phyloP scores from a whole-genome alignment of 2,113 vertebrate species.

The Lepisosteus oculatus region DNA sequence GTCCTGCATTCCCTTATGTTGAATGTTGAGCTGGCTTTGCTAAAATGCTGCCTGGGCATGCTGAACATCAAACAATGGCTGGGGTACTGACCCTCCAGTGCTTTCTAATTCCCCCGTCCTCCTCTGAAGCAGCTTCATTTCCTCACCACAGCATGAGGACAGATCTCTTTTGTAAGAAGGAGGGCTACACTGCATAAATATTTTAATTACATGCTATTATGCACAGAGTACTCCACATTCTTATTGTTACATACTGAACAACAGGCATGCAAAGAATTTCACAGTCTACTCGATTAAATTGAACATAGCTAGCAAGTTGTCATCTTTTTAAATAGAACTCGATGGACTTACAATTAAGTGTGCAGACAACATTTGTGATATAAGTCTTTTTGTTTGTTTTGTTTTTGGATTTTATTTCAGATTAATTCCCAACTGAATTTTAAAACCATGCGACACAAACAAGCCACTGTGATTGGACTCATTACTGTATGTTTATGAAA shows the following conservation, averaged over 20 bases:
- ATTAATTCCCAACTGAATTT: no score
- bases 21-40: constrained; percentile 22
- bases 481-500: no score
- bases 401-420: no score
- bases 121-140: constrained; percentile 38
- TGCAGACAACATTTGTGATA: no score
- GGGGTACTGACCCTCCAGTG: constrained; percentile 7
- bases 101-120: constrained; percentile 18
- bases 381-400: no score
- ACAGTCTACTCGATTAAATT: not conserved
- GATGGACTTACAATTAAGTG: no score
- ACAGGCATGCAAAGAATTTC: not conserved
- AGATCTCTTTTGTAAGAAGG: constrained; percentile 36
- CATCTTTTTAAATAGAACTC: no score
- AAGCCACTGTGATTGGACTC: no score
- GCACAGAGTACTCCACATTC: constrained; percentile 21
- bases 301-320: not conserved
- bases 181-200: constrained; percentile 38
- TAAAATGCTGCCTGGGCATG: constrained; percentile 33
- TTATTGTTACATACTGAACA: not conserved
- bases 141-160: constrained; percentile 37
- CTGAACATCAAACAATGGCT: constrained; percentile 43
- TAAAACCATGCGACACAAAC: no score
- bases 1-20: constrained; percentile 6
- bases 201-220: constrained; percentile 45